Conservation (phyloP, 2,888 invertebrate genomes). For the Palloptera scutellata region DNA sequence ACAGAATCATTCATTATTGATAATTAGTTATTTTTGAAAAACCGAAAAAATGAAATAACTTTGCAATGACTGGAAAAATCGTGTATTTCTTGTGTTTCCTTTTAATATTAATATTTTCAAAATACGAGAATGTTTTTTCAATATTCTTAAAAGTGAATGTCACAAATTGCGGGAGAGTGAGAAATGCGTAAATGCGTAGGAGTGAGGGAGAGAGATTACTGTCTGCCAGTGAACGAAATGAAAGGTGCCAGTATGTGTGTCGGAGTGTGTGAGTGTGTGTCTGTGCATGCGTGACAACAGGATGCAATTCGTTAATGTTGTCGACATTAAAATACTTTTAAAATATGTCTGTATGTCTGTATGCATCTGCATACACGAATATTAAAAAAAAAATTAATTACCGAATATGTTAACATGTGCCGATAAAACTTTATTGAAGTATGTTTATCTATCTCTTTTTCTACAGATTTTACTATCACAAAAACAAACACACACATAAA, state of each 20-base stretch:
- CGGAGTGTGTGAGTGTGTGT: not conserved
- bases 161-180: not conserved
- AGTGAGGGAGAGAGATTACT: not conserved
- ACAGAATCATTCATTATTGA: too few relatives aligned
- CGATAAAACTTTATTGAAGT: too few relatives aligned
- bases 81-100: not conserved
- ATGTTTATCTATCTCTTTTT: too few relatives aligned
- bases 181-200: not conserved
- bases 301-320: slow-evolving; percentile 13
- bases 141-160: not conserved
- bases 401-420: too few relatives aligned
- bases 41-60: not conserved
- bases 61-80: not conserved
- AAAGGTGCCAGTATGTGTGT: not conserved
- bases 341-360: too few relatives aligned
- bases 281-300: slow-evolving; percentile 8
- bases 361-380: too few relatives aligned
- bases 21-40: too few relatives aligned
- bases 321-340: too few relatives aligned
- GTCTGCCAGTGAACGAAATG: not conserved
- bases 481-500: too few relatives aligned
- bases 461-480: too few relatives aligned
- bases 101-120: not conserved
- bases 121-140: not conserved
- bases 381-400: too few relatives aligned